Evolutionary conservation across 2,797 vertebrate species (phyloP).

Genomic region (Tachyglossus aculeatus): DNA sequence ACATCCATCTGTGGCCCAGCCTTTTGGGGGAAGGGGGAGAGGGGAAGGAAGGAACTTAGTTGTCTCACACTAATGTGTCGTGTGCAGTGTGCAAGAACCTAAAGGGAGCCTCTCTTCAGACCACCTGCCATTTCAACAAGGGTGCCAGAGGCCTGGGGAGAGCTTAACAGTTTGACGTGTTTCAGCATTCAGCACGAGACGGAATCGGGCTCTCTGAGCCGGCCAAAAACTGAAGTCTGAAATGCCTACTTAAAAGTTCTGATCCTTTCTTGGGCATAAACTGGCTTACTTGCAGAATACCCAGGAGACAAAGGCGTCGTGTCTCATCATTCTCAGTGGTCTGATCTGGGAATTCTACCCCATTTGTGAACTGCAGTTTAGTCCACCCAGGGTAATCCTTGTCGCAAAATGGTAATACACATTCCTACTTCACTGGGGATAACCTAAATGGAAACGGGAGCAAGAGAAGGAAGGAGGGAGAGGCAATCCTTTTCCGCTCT

Average conservation of each 20-base stretch:
- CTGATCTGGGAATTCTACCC: no score
- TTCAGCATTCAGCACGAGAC: slow-evolving; percentile 58
- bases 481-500: no score
- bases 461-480: no score
- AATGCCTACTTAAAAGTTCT: slow-evolving; percentile 16
- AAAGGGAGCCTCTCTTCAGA: slow-evolving; percentile 45
- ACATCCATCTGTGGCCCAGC: slow-evolving; percentile 51
- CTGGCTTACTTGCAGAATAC: background rate
- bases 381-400: no score
- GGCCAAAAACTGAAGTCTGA: slow-evolving; percentile 23
- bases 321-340: no score
- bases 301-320: no score
- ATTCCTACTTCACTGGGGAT: no score
- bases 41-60: slow-evolving; percentile 45
- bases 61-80: slow-evolving; percentile 38
- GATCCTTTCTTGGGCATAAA: background rate
- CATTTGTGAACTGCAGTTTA: no score
- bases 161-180: slow-evolving; percentile 35
- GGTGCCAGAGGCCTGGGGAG: slow-evolving; percentile 54
- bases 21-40: slow-evolving; percentile 15
- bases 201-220: slow-evolving; percentile 23
- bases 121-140: slow-evolving; percentile 58
- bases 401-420: no score
- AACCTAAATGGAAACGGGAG: no score
- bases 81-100: slow-evolving; percentile 42